These are phyloP conservation scores for Chrysocyon brachyurus DNA, from an alignment of 2,797 vertebrate species.

Conservation along the genomic window DNA sequence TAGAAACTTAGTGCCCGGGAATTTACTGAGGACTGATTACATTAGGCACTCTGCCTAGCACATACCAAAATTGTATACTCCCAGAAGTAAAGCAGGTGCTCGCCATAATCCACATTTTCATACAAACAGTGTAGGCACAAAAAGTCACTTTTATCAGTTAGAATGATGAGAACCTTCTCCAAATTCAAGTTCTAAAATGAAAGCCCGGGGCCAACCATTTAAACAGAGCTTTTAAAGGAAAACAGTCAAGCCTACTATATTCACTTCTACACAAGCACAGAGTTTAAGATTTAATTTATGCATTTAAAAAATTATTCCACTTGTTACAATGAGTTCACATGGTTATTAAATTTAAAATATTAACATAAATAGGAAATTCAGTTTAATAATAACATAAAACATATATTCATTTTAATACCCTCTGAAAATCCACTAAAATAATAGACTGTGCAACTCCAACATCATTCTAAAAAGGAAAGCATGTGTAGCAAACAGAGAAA, in stretches of 20 bases:
- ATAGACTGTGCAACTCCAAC: neutral
- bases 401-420: neutral
- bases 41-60: neutral
- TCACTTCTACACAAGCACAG: neutral
- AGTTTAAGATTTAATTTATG: neutral
- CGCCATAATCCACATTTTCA: neutral
- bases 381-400: neutral
- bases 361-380: neutral
- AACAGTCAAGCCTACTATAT: neutral
- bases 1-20: neutral
- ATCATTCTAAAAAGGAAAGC: neutral
- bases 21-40: neutral
- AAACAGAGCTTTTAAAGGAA: neutral
- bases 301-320: neutral
- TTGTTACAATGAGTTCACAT: neutral
- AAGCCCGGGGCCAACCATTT: neutral
- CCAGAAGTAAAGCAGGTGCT: neutral
- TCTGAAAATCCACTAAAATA: neutral
- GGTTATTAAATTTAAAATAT: neutral
- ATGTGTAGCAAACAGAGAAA: neutral
- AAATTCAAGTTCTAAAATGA: neutral
- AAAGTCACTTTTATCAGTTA: neutral
- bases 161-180: neutral
- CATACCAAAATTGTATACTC: neutral
- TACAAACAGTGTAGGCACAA: neutral